Conservation (phyloP, 1,140 invertebrate genomes). For the Chelonus insularis region DNA sequence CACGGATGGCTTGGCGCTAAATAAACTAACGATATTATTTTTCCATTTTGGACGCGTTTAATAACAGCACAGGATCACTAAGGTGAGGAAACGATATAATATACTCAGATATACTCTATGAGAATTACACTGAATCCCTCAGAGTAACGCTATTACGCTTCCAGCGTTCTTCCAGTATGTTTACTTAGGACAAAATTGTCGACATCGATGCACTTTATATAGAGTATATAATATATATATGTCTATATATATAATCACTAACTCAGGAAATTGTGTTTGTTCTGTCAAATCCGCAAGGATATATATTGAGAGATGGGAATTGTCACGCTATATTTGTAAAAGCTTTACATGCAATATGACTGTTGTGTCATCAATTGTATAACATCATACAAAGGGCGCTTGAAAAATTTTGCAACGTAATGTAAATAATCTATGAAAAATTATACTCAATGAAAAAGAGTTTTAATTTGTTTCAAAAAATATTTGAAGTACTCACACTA, state of each 20-base stretch:
- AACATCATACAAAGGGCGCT: too few species aligned
- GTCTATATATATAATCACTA: too few species aligned
- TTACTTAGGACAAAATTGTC: slow-evolving; percentile 46
- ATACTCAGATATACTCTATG: slow-evolving; percentile 11
- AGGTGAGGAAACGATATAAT: slow-evolving; percentile 33
- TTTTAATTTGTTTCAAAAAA: too few species aligned
- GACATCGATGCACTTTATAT: slow-evolving; percentile 3
- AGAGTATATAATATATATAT: slow-evolving; percentile 11
- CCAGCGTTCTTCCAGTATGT: slow-evolving; percentile 27
- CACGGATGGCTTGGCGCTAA: slow-evolving; percentile 44
- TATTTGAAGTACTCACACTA: too few species aligned
- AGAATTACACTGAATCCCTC: background rate
- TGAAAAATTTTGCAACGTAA: too few species aligned
- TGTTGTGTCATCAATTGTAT: too few species aligned
- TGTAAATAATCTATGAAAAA: too few species aligned
- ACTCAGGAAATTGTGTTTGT: slow-evolving; percentile 10
- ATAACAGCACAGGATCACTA: slow-evolving; percentile 25
- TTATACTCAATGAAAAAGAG: too few species aligned
- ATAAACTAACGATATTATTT: slow-evolving; percentile 58
- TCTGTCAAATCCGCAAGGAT: background rate
- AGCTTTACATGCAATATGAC: background rate
- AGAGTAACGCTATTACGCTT: slow-evolving; percentile 32
- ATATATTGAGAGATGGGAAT: background rate
- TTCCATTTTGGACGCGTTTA: slow-evolving; percentile 42
- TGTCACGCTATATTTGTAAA: background rate